Evolutionary conservation across 2,113 vertebrate genomes (phyloP).

Genomic region (Mugil cephalus): DNA sequence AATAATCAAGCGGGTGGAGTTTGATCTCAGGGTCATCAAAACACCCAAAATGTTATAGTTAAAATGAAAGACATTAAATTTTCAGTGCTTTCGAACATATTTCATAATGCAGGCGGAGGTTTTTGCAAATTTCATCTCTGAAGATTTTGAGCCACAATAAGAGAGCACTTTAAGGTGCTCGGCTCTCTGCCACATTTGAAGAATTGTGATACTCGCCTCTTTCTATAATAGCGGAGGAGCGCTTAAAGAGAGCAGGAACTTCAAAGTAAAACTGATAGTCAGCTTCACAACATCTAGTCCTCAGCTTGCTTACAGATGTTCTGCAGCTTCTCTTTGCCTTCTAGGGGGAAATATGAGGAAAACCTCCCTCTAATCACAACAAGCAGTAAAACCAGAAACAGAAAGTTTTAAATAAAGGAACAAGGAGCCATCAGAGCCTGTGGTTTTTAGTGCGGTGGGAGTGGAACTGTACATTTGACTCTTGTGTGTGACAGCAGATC

Average conservation of each 20-base stretch:
- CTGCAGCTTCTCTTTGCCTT: neutral
- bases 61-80: constrained; percentile 16
- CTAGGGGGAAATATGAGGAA: neutral
- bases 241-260: constrained; percentile 24
- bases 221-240: constrained; percentile 3
- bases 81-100: neutral
- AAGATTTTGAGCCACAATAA: constrained; percentile 15
- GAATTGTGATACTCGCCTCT: constrained; percentile 11
- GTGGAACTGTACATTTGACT: constrained; percentile 75
- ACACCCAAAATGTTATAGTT: neutral
- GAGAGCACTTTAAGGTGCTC: neutral
- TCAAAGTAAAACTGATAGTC: constrained; percentile 36
- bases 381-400: constrained; percentile 33
- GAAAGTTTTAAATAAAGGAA: constrained; percentile 19
- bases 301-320: constrained; percentile 29
- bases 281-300: constrained; percentile 19
- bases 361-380: constrained; percentile 17
- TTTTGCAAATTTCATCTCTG: constrained; percentile 24
- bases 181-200: constrained; percentile 11
- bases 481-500: constrained; percentile 80
- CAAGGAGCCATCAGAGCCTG: constrained; percentile 30
- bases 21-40: neutral
- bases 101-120: neutral
- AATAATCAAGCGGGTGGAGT: neutral
- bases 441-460: constrained; percentile 54